Percentiles rank a stretch among this genome's conserved stretches.
phyloP scores from a whole-genome alignment of 2,888 invertebrate species.

The Plebejus argus region DNA sequence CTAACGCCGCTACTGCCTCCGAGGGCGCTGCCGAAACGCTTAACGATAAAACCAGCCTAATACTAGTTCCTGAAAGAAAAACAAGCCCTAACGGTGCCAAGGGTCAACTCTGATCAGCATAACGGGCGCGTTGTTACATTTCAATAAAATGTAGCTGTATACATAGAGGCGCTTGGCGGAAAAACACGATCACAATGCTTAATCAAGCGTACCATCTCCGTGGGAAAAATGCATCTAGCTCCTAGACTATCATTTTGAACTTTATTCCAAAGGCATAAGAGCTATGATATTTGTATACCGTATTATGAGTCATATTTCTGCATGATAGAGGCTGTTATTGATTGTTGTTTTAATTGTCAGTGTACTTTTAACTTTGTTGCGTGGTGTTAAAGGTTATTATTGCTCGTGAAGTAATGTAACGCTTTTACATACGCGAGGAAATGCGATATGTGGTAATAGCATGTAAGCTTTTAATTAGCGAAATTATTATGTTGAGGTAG shows the following conservation, averaged over 20 bases:
- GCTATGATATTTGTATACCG: not conserved
- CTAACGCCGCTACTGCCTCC: too few relatives aligned
- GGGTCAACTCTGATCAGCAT: slow-evolving; percentile 4
- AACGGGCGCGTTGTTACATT: not conserved
- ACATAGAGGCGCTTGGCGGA: slow-evolving; percentile 34
- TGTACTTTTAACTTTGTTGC: not conserved
- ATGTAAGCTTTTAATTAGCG: slow-evolving; percentile 8
- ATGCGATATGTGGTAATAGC: slow-evolving; percentile 8
- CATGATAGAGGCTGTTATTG: not conserved
- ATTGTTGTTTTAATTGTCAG: not conserved
- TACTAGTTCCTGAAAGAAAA: too few relatives aligned
- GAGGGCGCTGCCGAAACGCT: too few relatives aligned
- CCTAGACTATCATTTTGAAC: not conserved
- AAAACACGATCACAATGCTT: slow-evolving; percentile 36
- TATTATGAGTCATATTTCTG: not conserved
- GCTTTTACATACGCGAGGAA: slow-evolving; percentile 7
- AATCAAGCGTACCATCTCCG: slow-evolving; percentile 39
- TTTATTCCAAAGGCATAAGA: not conserved
- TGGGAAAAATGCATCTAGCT: slow-evolving; percentile 37
- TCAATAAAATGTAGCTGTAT: slow-evolving; percentile 18
- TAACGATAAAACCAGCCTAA: too few relatives aligned
- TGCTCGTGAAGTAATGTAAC: not conserved
- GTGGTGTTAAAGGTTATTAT: not conserved
- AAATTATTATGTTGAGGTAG: slow-evolving; percentile 16
- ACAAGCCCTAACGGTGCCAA: not conserved